Evolutionary conservation across 2,797 vertebrate species (phyloP).

Genomic region (Vireo griseus): DNA sequence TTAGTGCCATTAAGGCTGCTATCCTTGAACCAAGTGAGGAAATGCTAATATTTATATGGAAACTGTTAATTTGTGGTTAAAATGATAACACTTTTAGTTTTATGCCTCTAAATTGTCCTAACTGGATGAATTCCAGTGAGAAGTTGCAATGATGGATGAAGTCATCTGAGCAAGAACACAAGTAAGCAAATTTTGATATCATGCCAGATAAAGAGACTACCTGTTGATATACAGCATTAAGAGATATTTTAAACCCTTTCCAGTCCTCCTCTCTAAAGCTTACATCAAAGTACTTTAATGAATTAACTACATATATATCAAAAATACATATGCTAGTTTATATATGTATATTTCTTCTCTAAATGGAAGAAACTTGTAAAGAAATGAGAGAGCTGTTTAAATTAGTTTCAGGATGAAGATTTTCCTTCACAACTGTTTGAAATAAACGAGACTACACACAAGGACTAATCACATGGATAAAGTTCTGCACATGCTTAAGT

Average conservation of each 20-base stretch:
- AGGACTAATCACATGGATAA: neutral
- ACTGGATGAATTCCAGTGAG: slow-evolving; percentile 36
- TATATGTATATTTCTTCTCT: neutral
- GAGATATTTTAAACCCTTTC: neutral
- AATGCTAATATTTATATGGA: slow-evolving; percentile 77
- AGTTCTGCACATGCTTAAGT: neutral
- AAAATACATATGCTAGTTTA: neutral
- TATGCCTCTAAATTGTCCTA: slow-evolving; percentile 22
- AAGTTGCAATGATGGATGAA: neutral
- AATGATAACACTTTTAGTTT: slow-evolving; percentile 69
- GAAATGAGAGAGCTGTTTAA: neutral
- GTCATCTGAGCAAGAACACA: neutral
- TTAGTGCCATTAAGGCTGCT: slow-evolving; percentile 62
- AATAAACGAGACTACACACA: neutral
- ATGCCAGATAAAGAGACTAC: neutral
- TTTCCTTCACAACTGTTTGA: neutral
- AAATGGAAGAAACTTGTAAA: neutral
- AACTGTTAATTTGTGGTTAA: slow-evolving; percentile 73
- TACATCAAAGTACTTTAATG: neutral
- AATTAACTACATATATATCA: neutral
- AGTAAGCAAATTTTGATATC: neutral
- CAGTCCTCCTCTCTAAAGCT: neutral
- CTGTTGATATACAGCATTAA: neutral
- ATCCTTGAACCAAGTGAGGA: slow-evolving; percentile 63
- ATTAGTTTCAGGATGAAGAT: neutral